These are phyloP conservation scores for Torymus aiolomorphi DNA, from an alignment of 2,888 invertebrate genomes.

Conservation along the genomic window DNA sequence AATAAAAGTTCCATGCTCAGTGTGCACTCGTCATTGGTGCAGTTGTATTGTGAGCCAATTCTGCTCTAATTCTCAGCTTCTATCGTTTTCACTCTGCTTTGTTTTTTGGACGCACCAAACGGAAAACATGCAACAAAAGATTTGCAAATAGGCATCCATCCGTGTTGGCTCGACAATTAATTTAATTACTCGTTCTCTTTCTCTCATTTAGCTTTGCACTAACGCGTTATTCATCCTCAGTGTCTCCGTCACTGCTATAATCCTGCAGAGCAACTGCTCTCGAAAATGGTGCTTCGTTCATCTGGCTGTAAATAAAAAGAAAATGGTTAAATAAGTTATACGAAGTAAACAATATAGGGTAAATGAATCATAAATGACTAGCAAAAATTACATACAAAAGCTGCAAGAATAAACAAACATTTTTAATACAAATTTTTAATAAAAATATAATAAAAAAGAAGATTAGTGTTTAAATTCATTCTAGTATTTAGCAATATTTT, in stretches of 20 bases:
- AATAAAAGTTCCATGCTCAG: conserved; percentile 23
- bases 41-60: conserved; percentile 25
- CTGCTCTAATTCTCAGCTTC: conserved; percentile 17
- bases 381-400: conserved; percentile 8
- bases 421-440: too few relatives aligned
- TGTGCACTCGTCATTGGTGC: not conserved
- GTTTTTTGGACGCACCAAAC: conserved; percentile 15
- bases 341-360: conserved; percentile 30
- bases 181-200: conserved; percentile 28
- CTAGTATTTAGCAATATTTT: too few relatives aligned
- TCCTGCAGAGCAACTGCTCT: conserved; percentile 81
- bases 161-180: conserved; percentile 43
- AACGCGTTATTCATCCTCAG: conserved; percentile 88
- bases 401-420: not conserved
- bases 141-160: conserved; percentile 50
- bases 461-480: too few relatives aligned
- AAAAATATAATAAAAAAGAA: too few relatives aligned
- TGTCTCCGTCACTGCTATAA: conserved; percentile 92
- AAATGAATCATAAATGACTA: conserved; percentile 45
- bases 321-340: conserved; percentile 18
- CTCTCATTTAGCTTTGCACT: conserved; percentile 28
- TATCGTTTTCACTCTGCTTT: conserved; percentile 17
- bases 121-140: conserved; percentile 28
- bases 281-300: conserved; percentile 77
- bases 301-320: conserved; percentile 72